Base-by-base conservation (phyloP, 2,113 vertebrate genomes). In the Scatophagus argus region DNA sequence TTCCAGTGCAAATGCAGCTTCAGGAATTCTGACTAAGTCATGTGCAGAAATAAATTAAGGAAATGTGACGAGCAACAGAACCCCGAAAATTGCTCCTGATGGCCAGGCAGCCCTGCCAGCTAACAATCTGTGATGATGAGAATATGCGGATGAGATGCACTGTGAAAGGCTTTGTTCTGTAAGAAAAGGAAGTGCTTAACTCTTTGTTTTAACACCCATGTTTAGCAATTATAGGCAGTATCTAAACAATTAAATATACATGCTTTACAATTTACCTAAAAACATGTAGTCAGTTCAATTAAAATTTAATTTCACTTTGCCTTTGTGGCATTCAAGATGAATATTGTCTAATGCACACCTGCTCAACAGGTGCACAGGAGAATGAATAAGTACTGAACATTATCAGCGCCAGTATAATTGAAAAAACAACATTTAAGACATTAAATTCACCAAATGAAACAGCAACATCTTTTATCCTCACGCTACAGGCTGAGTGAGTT, bases 21-120 rank as follows among this genome's bases (percentile, higher is more conserved):
- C 23, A 39, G 32, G 2, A 8, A 82, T 36, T 41, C 16, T 12
- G 13, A 65, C 46, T 19, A 32, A 7, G 44, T 11, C 46, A 49
- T 32, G 32, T 60, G 47, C 39, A 61, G 41, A 68, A 63, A 56
- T 74, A n/a, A 55, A 73, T 56, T 6, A 17, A 55, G 34, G n/a
- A 72, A 39, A 39, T 60, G 68, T 47, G 36, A 25, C 68, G 62
- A 69, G 77, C 62, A 64, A 59, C 31, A 64, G 47, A 58, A 31
- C 6, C 25, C 51, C 2, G 10, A 29, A 11, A 80, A 31, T 14
- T 23, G 14, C 68, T 66, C 19, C 54, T 66, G 54, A 72, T 54
- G 67, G 27, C 9, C 3, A 9, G 7, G 44, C 49, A 60, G 19
- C 44, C 38, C 58, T 51, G 29, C 43, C 52, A 43, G 21, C 43